These are phyloP conservation scores for Aurelia sp. DNA, from an alignment of 30 jellyfish, hydroid and myxozoan genomes.

Conservation along the genomic window DNA sequence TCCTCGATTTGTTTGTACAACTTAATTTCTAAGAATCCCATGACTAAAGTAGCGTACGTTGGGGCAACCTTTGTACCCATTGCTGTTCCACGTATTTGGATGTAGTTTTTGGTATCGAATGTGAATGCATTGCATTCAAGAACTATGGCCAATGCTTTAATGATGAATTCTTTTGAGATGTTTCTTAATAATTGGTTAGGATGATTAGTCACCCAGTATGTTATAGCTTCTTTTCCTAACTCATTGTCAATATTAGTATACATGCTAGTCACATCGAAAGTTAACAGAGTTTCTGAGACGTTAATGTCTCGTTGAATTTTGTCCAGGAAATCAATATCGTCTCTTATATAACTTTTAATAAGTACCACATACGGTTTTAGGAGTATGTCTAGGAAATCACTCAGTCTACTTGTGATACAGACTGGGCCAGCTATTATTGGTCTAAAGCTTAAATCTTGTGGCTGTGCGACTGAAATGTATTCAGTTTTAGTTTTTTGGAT, in stretches of 20 bases:
- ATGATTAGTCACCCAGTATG: conserved; percentile 17
- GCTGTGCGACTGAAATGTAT: not conserved
- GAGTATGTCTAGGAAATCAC: conserved; percentile 23
- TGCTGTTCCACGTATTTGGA: too few relatives aligned
- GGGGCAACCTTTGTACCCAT: conserved; percentile 36
- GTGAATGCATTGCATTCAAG: conserved; percentile 13
- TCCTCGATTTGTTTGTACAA: not conserved
- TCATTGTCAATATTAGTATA: conserved; percentile 31
- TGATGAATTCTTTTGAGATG: conserved; percentile 9
- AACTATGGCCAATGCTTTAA: conserved; percentile 5
- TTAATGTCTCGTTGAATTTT: not conserved
- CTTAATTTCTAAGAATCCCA: conserved; percentile 29
- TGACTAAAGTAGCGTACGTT: conserved; percentile 17
- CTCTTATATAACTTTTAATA: conserved; percentile 6
- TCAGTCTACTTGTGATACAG: conserved; percentile 38
- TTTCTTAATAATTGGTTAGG: conserved; percentile 7
- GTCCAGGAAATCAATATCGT: conserved; percentile 24
- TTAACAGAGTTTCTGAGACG: not conserved
- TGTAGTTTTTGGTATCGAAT: too few relatives aligned
- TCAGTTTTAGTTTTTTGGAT: not conserved
- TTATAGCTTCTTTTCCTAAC: conserved; percentile 19
- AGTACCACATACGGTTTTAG: conserved; percentile 7
- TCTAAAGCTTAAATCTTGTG: conserved; percentile 24
- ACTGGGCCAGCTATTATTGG: conserved; percentile 51
- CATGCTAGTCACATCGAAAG: conserved; percentile 30